These are phyloP conservation scores for Chlorodrepanis virens DNA, from an alignment of 2,113 vertebrate genomes.

Conservation along the genomic window DNA sequence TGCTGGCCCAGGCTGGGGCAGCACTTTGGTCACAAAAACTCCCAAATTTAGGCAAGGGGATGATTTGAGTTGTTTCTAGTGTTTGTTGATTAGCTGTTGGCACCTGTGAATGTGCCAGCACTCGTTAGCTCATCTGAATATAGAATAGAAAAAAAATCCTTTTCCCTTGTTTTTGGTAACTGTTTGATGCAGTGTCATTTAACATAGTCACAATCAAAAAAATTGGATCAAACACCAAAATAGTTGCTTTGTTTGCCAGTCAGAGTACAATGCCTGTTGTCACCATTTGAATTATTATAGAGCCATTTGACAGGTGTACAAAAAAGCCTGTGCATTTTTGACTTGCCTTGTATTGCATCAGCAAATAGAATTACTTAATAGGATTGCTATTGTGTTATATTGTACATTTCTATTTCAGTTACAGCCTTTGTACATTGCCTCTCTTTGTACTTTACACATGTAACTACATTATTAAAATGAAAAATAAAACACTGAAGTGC, in stretches of 20 bases:
- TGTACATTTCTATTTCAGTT: constrained; percentile 30
- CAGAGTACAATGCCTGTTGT: constrained; percentile 68
- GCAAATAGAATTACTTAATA: constrained; percentile 64
- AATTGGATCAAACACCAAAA: constrained; percentile 66
- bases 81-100: neutral
- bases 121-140: neutral
- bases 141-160: neutral
- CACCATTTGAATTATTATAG: constrained; percentile 71
- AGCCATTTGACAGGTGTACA: constrained; percentile 66
- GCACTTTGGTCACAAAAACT: neutral
- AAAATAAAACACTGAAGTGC: neutral
- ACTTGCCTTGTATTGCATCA: constrained; percentile 67
- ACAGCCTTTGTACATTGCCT: constrained; percentile 1
- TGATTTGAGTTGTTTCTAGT: neutral
- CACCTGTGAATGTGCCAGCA: neutral
- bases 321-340: constrained; percentile 55
- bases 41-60: neutral
- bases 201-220: constrained; percentile 61
- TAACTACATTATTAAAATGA: neutral
- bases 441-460: constrained; percentile 15
- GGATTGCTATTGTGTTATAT: constrained; percentile 18
- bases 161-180: constrained; percentile 32
- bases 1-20: neutral
- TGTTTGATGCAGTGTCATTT: constrained; percentile 68
- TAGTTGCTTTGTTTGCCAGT: constrained; percentile 72